phyloP scores from a whole-genome alignment of 2,888 invertebrate genomes.

The Cremastinae sp. region DNA sequence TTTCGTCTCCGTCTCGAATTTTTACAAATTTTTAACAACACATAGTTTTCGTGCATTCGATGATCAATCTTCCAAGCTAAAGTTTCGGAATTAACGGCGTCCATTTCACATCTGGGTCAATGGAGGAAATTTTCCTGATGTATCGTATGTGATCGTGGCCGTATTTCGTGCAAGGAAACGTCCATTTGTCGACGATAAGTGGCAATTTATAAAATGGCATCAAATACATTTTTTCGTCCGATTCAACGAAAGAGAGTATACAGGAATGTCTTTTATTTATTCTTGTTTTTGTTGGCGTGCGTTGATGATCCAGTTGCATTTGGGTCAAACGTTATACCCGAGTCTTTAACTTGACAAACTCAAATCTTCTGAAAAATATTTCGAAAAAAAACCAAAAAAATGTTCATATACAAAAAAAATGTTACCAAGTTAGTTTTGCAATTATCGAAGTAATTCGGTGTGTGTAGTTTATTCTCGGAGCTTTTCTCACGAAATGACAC shows the following conservation, averaged over 20 bases:
- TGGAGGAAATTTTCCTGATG: constrained; percentile 24
- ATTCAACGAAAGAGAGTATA: no score
- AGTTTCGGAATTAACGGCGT: constrained; percentile 42
- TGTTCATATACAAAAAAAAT: no score
- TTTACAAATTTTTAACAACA: constrained; percentile 31
- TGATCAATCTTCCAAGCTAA: constrained; percentile 37
- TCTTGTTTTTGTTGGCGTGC: background rate
- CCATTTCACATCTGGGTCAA: constrained; percentile 42
- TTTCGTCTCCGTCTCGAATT: constrained; percentile 7
- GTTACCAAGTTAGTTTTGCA: no score
- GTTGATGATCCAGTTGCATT: no score
- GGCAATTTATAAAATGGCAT: constrained; percentile 39
- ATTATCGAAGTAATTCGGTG: no score
- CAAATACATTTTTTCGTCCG: constrained; percentile 11
- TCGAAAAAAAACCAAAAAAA: no score
- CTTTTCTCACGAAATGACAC: background rate
- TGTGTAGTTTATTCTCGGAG: background rate
- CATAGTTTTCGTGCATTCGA: constrained; percentile 8
- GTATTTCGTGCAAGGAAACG: constrained; percentile 23
- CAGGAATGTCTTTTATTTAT: background rate
- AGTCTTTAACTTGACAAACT: no score
- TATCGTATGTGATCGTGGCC: constrained; percentile 18
- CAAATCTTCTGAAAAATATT: no score
- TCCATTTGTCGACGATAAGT: constrained; percentile 49
- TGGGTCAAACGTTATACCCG: no score